phyloP scores from a whole-genome alignment of 2,797 vertebrate species.

The Xiphophorus birchmanni region DNA sequence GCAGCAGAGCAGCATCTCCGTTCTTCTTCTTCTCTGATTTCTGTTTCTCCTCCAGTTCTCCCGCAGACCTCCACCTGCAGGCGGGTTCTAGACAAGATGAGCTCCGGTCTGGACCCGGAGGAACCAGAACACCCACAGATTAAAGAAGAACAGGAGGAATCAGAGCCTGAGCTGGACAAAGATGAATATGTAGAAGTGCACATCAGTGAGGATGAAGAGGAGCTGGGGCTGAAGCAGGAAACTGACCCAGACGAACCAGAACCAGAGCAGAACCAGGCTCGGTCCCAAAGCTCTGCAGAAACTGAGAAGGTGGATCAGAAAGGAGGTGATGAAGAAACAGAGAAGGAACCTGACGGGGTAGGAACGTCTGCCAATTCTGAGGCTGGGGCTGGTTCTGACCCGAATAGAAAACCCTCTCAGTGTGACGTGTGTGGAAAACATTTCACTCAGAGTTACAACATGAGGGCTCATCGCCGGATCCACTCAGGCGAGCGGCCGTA shows the following conservation, averaged over 20 bases:
- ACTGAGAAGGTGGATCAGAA: background rate
- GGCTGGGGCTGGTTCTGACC: background rate
- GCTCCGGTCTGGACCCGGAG: background rate
- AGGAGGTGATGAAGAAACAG: background rate
- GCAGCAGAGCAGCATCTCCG: too few species aligned
- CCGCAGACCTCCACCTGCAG: background rate
- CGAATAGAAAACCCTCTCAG: background rate
- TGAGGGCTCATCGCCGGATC: background rate
- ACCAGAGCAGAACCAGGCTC: background rate
- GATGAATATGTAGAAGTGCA: background rate
- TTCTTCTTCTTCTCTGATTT: background rate
- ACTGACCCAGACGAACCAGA: background rate
- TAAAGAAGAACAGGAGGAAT: background rate
- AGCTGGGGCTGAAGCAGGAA: background rate
- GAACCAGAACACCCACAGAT: background rate
- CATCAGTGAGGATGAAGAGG: slow-evolving; percentile 8
- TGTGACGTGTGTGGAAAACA: slow-evolving; percentile 1
- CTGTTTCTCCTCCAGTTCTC: background rate
- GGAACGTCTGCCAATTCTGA: background rate
- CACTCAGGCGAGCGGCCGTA: background rate
- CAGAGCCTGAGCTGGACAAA: background rate
- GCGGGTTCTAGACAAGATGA: background rate
- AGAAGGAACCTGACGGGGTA: background rate
- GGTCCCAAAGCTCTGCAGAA: background rate
- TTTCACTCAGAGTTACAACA: slow-evolving; percentile 11